Percentiles rank a stretch among this genome's conserved stretches.
phyloP scores from a whole-genome alignment of 2,797 vertebrate species.

The Lepus oiostolus region DNA sequence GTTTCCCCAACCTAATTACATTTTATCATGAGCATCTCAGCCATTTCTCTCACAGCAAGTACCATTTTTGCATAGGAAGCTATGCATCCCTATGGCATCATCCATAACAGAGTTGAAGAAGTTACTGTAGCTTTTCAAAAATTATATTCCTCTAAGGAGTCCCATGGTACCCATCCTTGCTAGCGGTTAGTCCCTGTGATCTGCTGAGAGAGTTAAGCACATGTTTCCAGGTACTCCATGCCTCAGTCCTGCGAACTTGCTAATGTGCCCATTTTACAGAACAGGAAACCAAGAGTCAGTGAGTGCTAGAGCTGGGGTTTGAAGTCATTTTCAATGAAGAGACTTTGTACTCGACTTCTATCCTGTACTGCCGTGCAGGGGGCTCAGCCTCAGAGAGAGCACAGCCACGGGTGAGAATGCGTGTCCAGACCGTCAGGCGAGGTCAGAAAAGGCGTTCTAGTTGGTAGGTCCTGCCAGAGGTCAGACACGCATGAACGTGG shows the following conservation, averaged over 20 bases:
- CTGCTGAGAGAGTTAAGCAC: neutral
- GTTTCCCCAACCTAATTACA: neutral
- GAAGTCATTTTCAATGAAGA: neutral
- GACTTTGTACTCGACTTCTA: no score
- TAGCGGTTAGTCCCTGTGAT: neutral
- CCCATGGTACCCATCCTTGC: neutral
- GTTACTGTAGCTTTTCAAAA: neutral
- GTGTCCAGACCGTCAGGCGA: neutral
- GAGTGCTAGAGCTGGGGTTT: neutral
- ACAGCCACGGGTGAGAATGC: neutral
- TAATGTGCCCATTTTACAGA: neutral
- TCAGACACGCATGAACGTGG: neutral
- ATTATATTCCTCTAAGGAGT: slow-evolving; percentile 26
- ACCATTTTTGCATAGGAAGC: neutral
- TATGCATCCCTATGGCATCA: neutral
- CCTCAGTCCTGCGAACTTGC: neutral
- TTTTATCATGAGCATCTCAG: no score
- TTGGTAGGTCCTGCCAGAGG: neutral
- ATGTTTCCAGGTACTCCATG: neutral
- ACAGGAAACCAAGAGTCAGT: neutral
- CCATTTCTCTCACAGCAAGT: neutral
- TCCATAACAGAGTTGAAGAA: neutral
- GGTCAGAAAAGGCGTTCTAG: neutral
- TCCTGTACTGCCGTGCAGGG: neutral
- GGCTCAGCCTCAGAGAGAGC: neutral